These are phyloP conservation scores for Aphelenchoides besseyi DNA, from an alignment of 1,140 invertebrate species.

Conservation along the genomic window DNA sequence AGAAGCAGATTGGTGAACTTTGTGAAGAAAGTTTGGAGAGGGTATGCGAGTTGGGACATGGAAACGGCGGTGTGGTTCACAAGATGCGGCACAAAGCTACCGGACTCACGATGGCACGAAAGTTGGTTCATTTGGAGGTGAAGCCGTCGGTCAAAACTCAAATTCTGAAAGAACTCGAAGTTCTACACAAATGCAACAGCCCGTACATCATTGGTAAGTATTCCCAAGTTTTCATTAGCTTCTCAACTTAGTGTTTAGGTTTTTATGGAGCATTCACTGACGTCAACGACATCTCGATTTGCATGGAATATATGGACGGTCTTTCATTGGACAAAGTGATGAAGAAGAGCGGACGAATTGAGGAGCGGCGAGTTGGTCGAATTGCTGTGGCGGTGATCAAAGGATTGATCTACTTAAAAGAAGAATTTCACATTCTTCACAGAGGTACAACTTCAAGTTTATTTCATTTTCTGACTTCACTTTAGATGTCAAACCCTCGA, in stretches of 20 bases:
- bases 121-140: conserved; percentile 94
- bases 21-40: conserved; percentile 89
- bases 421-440: conserved; percentile 67
- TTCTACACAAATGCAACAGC: conserved; percentile 98
- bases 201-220: conserved; percentile 82
- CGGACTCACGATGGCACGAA: conserved; percentile 91
- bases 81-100: conserved; percentile 84
- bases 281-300: conserved; percentile 97
- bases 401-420: conserved; percentile 67
- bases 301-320: conserved; percentile 96
- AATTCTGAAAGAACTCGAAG: conserved; percentile 94
- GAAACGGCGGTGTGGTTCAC: conserved; percentile 97
- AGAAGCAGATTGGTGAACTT: conserved; percentile 54
- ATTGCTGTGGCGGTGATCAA: conserved; percentile 66
- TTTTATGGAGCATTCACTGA: conserved; percentile 99
- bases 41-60: conserved; percentile 87
- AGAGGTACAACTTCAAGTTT: conserved; percentile 62
- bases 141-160: conserved; percentile 97
- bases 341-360: conserved; percentile 66
- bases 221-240: background rate
- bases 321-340: conserved; percentile 67
- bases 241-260: conserved; percentile 65
- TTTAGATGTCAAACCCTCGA: conserved; percentile 94
- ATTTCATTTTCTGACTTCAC: background rate
- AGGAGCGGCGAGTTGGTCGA: conserved; percentile 66